Conservation (phyloP, 2,797 vertebrate genomes). For the Chelonia mydas region DNA sequence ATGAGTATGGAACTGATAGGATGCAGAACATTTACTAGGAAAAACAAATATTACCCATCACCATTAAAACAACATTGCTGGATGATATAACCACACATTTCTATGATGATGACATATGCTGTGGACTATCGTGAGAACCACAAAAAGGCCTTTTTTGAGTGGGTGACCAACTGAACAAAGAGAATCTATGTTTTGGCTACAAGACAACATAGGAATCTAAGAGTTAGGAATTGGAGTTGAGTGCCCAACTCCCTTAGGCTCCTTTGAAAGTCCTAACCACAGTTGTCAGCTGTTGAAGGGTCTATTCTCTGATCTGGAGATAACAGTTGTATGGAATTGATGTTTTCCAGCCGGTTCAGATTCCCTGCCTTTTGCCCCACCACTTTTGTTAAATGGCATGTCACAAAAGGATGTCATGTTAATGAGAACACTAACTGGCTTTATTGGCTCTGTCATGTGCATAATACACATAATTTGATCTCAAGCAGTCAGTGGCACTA, state of each 20-base stretch:
- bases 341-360: not conserved
- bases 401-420: not conserved
- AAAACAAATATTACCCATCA: slow-evolving; percentile 16
- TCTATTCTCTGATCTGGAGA: slow-evolving; percentile 31
- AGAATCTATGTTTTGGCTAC: not conserved
- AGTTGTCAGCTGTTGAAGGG: slow-evolving; percentile 43
- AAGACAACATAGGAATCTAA: not conserved
- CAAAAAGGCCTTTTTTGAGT: not conserved
- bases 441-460: not conserved
- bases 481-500: not conserved
- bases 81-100: slow-evolving; percentile 29
- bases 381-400: slow-evolving; percentile 14
- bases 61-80: slow-evolving; percentile 28
- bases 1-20: slow-evolving; percentile 13
- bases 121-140: not conserved
- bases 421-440: not conserved
- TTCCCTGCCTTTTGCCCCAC: not conserved
- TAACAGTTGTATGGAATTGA: slow-evolving; percentile 13
- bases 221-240: slow-evolving; percentile 37
- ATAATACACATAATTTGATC: not conserved
- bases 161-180: slow-evolving; percentile 61
- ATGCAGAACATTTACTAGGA: slow-evolving; percentile 4
- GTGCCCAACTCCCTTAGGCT: slow-evolving; percentile 55
- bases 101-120: slow-evolving; percentile 27
- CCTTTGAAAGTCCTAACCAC: slow-evolving; percentile 60